Percentiles rank a stretch among this genome's conserved stretches.
Evolutionary conservation across 2,113 vertebrate species (phyloP).

Genomic region (Bubo bubo): DNA sequence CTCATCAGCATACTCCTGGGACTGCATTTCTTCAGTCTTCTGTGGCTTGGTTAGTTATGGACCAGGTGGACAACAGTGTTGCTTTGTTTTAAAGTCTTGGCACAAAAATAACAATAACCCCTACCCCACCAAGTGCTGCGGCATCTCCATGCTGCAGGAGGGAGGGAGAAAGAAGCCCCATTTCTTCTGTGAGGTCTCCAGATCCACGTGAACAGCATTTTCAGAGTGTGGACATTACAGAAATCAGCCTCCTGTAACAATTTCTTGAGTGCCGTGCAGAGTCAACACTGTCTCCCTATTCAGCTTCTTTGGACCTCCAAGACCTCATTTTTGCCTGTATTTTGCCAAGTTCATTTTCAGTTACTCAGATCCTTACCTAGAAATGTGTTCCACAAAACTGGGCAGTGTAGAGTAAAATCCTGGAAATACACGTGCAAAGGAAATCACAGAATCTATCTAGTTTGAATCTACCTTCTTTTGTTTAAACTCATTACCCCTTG

Average conservation of each 20-base stretch:
- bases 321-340: neutral
- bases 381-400: neutral
- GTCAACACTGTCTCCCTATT: neutral
- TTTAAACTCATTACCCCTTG: too few relatives aligned
- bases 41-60: too few relatives aligned
- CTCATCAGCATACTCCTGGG: too few relatives aligned
- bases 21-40: neutral
- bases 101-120: neutral
- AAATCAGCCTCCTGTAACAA: neutral
- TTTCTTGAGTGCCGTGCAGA: neutral
- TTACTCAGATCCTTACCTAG: neutral
- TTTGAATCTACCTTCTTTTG: too few relatives aligned
- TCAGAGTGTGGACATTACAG: neutral
- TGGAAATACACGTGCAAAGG: accelerated
- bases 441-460: neutral
- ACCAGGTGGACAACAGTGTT: neutral
- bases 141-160: neutral
- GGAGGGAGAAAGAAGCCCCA: neutral
- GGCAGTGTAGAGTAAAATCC: neutral
- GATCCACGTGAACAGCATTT: neutral
- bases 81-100: neutral
- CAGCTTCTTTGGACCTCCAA: neutral
- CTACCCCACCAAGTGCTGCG: neutral
- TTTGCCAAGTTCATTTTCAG: neutral
- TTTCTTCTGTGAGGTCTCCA: neutral